A percentile compares a stretch with the other conserved stretches of the same genome.
phyloP scores from a whole-genome alignment of 2,888 invertebrate genomes.

The Drosophila niveifrons region DNA sequence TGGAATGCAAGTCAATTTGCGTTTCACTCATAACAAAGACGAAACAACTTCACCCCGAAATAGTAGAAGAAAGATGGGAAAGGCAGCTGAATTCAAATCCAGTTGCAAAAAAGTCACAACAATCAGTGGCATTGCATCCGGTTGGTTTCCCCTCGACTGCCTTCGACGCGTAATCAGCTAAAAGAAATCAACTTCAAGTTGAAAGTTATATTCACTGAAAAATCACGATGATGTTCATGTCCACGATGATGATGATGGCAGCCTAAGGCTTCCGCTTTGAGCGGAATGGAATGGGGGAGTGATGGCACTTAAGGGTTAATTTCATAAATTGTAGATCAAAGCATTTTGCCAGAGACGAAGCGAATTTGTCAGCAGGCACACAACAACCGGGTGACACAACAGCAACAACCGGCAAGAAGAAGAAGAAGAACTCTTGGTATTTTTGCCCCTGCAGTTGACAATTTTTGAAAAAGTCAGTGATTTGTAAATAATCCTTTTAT shows the following conservation, averaged over 20 bases:
- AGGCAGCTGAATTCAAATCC: constrained; percentile 48
- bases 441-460: constrained; percentile 79
- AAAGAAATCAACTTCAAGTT: constrained; percentile 77
- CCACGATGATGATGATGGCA: constrained; percentile 5
- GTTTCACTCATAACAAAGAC: constrained; percentile 28
- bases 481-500: constrained; percentile 85
- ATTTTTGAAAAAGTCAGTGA: constrained; percentile 84
- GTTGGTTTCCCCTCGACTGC: constrained; percentile 53
- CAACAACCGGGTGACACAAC: neutral
- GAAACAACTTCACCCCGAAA: neutral
- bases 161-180: constrained; percentile 74
- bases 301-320: constrained; percentile 80
- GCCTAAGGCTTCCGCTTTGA: neutral
- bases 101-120: constrained; percentile 58
- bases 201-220: constrained; percentile 58
- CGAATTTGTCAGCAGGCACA: constrained; percentile 25
- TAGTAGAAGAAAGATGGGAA: too few species aligned
- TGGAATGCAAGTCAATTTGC: constrained; percentile 50
- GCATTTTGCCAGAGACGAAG: constrained; percentile 48
- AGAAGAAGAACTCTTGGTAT: constrained; percentile 42
- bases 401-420: too few species aligned
- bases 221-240: constrained; percentile 45
- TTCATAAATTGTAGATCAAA: constrained; percentile 83
- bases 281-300: neutral
- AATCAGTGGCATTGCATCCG: constrained; percentile 75